Percentiles rank a stretch among this genome's conserved stretches.
Conservation (phyloP, 1,140 invertebrate genomes). For the Neodiprion pinetum region DNA sequence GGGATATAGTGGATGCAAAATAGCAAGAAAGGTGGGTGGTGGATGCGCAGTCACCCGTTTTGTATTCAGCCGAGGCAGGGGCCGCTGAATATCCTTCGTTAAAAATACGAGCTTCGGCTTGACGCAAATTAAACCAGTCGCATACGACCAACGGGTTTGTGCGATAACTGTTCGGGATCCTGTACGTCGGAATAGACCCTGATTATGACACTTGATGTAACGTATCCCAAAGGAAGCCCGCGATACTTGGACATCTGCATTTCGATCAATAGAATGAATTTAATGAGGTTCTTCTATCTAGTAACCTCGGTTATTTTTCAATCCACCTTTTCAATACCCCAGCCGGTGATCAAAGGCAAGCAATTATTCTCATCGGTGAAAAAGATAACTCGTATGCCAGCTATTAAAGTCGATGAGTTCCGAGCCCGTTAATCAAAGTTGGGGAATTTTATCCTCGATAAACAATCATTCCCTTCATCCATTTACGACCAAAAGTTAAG, state of each 20-base stretch:
- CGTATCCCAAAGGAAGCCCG: too few species aligned
- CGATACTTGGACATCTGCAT: too few species aligned
- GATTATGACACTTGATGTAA: too few species aligned
- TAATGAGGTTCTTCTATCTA: too few species aligned
- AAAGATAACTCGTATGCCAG: too few species aligned
- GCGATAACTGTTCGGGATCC: neutral
- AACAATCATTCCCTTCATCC: neutral
- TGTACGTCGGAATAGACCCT: neutral
- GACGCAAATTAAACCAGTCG: conserved; percentile 1
- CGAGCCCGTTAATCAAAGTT: too few species aligned
- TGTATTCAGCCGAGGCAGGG: neutral
- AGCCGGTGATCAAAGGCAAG: too few species aligned
- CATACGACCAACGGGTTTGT: neutral
- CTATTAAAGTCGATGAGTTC: too few species aligned
- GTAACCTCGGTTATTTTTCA: too few species aligned
- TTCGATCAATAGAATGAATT: too few species aligned
- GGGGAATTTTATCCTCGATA: neutral
- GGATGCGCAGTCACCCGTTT: conserved; percentile 3
- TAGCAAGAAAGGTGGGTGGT: conserved; percentile 5
- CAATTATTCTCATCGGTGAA: too few species aligned
- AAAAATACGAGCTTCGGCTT: neutral
- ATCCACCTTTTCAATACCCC: too few species aligned
- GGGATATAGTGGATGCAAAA: conserved; percentile 5
- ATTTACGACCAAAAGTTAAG: neutral
- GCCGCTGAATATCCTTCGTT: neutral